Evolutionary conservation across 2,113 vertebrate genomes (phyloP).

Genomic region (Upupa epops): DNA sequence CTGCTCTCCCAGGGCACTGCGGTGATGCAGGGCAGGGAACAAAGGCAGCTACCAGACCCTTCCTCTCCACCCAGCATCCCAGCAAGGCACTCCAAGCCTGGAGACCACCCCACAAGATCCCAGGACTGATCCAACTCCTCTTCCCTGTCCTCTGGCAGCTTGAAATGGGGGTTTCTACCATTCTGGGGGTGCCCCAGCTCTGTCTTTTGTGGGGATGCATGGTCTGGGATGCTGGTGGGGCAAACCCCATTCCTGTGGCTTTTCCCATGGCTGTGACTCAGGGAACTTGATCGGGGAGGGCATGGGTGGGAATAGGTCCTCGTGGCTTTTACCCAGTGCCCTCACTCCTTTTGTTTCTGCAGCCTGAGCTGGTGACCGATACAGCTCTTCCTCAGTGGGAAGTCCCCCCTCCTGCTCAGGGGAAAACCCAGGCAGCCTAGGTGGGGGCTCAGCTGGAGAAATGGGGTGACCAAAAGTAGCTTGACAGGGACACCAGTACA

Average conservation of each 20-base stretch:
- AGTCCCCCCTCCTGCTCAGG: background rate
- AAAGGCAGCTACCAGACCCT: background rate
- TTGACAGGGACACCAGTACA: background rate
- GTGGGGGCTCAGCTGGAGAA: background rate
- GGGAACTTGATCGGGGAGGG: accelerated
- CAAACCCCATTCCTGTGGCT: background rate
- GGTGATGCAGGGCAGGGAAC: background rate
- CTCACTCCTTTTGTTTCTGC: background rate
- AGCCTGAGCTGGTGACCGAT: background rate
- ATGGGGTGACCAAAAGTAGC: background rate
- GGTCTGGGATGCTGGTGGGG: background rate
- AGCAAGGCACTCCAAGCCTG: background rate
- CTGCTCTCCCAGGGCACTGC: background rate
- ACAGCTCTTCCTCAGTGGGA: background rate
- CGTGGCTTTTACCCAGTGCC: background rate
- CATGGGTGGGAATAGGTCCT: background rate
- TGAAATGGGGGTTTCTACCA: background rate
- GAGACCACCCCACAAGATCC: background rate
- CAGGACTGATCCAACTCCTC: background rate
- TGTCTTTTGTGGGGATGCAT: accelerated
- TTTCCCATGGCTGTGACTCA: background rate
- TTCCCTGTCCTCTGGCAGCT: background rate
- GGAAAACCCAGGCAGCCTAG: background rate
- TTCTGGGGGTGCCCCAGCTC: background rate
- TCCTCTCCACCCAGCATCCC: background rate